Conservation (phyloP, 1,140 invertebrate species). For the Orius insidiosus region DNA sequence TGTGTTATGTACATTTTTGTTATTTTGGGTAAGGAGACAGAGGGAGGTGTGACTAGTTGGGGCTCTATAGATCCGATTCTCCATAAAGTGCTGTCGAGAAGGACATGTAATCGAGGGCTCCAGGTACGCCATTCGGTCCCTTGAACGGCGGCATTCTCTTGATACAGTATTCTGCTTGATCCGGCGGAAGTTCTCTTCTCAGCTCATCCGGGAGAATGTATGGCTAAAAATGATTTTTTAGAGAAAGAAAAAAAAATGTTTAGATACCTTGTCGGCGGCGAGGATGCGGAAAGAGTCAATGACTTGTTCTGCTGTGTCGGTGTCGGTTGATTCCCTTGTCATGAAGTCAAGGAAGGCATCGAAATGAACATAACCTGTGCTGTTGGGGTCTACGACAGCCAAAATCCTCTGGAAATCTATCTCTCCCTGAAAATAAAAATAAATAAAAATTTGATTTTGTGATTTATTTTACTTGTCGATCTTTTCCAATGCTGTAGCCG, state of each 20-base stretch:
- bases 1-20: slow-evolving; percentile 8
- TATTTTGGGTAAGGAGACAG: neutral
- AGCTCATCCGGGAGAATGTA: slow-evolving; percentile 96
- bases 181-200: slow-evolving; percentile 88
- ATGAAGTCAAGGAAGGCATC: slow-evolving; percentile 99
- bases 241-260: neutral
- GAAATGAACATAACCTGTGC: slow-evolving; percentile 90
- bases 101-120: slow-evolving; percentile 94
- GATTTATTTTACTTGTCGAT: no score
- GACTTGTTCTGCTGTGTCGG: slow-evolving; percentile 84
- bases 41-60: slow-evolving; percentile 4
- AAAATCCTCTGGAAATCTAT: slow-evolving; percentile 96
- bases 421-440: no score
- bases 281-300: slow-evolving; percentile 99
- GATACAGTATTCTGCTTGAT: slow-evolving; percentile 99
- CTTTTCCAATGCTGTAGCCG: slow-evolving; percentile 95
- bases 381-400: slow-evolving; percentile 94
- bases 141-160: slow-evolving; percentile 93
- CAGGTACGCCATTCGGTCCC: slow-evolving; percentile 63
- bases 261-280: slow-evolving; percentile 86
- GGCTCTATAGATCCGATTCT: slow-evolving; percentile 82
- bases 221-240: no score
- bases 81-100: slow-evolving; percentile 98
- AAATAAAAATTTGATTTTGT: no score
- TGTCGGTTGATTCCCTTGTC: slow-evolving; percentile 96